Conservation (phyloP, 2,113 vertebrate species). For the Oreochromis spilurus region DNA sequence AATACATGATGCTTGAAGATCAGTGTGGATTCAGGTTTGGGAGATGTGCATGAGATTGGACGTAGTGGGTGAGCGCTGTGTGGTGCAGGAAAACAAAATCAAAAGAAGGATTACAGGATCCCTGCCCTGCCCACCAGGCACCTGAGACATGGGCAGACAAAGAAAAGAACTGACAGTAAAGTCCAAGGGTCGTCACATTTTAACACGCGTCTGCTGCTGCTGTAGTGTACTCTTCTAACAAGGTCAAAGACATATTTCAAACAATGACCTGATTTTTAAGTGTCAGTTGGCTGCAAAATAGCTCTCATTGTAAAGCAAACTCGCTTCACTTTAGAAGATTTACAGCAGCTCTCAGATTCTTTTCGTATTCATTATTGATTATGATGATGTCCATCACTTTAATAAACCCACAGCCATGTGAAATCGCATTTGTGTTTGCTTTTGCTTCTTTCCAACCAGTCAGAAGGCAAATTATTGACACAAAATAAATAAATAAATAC, state of each 20-base stretch:
- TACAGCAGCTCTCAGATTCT: not conserved
- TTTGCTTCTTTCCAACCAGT: not conserved
- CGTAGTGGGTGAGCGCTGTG: not conserved
- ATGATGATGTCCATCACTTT: conserved; percentile 14
- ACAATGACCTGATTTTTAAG: not conserved
- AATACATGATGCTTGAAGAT: not conserved
- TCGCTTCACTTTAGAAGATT: not conserved
- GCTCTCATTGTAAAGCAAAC: not conserved
- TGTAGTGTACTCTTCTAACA: not conserved
- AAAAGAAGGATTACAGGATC: not conserved
- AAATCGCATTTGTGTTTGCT: not conserved
- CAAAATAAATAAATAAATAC: not conserved
- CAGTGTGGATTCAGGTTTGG: not conserved
- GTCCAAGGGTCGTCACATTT: not conserved
- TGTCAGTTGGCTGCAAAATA: not conserved
- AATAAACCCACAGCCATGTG: conserved; percentile 12
- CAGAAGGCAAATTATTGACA: not conserved
- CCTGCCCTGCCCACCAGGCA: not conserved
- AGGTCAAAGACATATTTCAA: not conserved
- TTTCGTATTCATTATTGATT: conserved; percentile 26
- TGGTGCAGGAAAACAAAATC: not conserved
- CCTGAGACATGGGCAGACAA: not conserved
- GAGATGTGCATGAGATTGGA: not conserved
- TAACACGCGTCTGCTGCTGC: not conserved
- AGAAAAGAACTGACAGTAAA: not conserved